Conservation (phyloP, 2,113 vertebrate species). For the Delphinapterus leucas region DNA sequence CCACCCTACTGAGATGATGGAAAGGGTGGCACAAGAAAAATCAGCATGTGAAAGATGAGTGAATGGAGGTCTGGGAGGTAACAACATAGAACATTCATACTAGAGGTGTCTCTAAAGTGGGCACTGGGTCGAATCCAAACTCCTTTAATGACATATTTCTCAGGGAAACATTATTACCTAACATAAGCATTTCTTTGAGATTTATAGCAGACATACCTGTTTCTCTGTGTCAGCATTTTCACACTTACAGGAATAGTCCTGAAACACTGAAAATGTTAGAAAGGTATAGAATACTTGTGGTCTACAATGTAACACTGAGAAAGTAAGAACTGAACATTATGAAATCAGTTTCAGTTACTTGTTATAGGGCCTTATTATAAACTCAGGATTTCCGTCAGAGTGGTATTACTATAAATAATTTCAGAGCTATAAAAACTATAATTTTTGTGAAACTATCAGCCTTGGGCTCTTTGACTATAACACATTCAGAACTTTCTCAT, state of each 20-base stretch:
- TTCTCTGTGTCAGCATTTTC: background rate
- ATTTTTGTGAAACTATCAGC: conserved; percentile 9
- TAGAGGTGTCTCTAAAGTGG: background rate
- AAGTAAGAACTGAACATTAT: background rate
- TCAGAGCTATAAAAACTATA: background rate
- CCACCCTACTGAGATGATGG: background rate
- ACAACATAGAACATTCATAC: background rate
- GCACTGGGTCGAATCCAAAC: background rate
- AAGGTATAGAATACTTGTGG: background rate
- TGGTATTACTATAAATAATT: background rate
- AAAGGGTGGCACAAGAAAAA: background rate
- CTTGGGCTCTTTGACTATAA: background rate
- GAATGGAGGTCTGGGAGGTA: background rate
- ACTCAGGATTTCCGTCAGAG: background rate
- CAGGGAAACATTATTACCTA: background rate
- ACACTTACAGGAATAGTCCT: background rate
- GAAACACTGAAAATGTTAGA: background rate
- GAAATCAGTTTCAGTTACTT: conserved; percentile 3
- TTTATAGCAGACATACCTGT: background rate
- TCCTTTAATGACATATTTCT: background rate
- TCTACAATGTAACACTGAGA: background rate
- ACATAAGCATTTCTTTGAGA: background rate
- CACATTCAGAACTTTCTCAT: background rate
- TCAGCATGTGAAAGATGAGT: background rate
- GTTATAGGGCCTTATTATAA: background rate